Base-by-base conservation (phyloP, 2,888 invertebrate species). In the Epirrita christyi region DNA sequence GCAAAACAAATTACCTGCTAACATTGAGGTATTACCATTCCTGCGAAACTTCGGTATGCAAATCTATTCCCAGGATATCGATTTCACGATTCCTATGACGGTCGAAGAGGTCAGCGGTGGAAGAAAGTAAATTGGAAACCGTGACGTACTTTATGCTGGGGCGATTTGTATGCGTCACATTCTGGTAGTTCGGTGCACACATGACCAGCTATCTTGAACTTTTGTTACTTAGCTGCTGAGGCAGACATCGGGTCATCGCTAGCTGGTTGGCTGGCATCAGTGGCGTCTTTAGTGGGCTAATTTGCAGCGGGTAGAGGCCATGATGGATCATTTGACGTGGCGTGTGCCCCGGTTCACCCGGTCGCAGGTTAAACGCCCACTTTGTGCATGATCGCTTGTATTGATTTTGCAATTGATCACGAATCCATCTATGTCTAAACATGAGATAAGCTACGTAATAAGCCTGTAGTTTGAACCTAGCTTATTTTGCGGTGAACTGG, bases 321-420 rank as follows among this genome's bases (percentile, higher is more conserved):
- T 86, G 89, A 89, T 86, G 81, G 88, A 88, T 86, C 76, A 81
- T 72, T 83, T 83, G 86, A 88, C 85, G 84, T 83, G 81, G 76
- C 71, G 76, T 80, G 75, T 80, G 83, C 81, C 81, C 75, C 70
- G 83, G 76, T 76, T 70, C 70, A 73, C 81, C 76, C 75, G 80
- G 86, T 81, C 84, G 81, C 69, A 86, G 89, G 89, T 88, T 88
- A 90, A 89, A 89, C 87, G 77, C 86, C 86, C 86, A 89, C 86
- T 89, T 88, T 85, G 85, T 75, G 82, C 88, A 86, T 88, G 88
- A 88, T 80, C 81, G 83, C 83, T 81, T 76, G 79, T 88, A 90
- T 90, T 90, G 90, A 90, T 89, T 90, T 81, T 87, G 76, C 80
- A 80, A 77, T 78, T 79, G 81, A 86, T 87, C 85, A 82, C 81